phyloP scores from a whole-genome alignment of 2,113 vertebrate genomes.

The Macrotus californicus region DNA sequence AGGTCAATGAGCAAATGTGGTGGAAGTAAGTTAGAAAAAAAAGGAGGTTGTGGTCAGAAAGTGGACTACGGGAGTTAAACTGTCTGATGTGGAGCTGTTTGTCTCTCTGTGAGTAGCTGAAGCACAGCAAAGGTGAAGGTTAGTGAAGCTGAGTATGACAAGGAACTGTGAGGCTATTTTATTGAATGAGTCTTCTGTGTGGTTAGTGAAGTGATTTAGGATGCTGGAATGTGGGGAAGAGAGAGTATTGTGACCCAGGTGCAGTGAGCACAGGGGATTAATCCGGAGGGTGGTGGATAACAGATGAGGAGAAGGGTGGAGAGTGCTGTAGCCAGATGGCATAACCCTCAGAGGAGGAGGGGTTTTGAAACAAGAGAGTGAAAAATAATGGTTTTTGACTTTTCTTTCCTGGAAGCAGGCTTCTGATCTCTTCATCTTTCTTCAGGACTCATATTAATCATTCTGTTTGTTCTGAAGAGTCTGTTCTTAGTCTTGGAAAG shows the following conservation, averaged over 20 bases:
- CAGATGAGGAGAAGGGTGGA: conserved; percentile 15
- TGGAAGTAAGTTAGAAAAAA: background rate
- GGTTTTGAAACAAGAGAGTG: conserved; percentile 15
- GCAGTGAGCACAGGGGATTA: conserved; percentile 20
- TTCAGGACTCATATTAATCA: conserved; percentile 22
- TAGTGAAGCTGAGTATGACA: background rate
- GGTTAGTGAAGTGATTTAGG: conserved; percentile 23
- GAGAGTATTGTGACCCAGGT: conserved; percentile 44
- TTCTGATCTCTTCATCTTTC: conserved; percentile 34
- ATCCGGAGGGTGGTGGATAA: background rate
- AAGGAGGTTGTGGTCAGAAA: background rate
- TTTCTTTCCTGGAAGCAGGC: conserved; percentile 6
- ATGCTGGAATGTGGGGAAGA: background rate
- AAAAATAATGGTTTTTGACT: conserved; percentile 13
- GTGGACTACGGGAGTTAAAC: conserved; percentile 16
- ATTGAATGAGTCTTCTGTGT: conserved; percentile 22
- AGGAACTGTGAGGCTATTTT: background rate
- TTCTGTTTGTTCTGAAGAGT: conserved; percentile 6
- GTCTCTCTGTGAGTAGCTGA: background rate
- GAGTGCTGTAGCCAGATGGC: conserved; percentile 33
- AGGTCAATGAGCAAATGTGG: background rate
- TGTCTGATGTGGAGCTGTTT: background rate
- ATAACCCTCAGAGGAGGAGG: conserved; percentile 33
- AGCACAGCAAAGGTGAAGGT: conserved; percentile 12
- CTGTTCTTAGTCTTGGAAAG: conserved; percentile 31